phyloP scores from a whole-genome alignment of 2,888 invertebrate genomes.

The Drosophila rubida region DNA sequence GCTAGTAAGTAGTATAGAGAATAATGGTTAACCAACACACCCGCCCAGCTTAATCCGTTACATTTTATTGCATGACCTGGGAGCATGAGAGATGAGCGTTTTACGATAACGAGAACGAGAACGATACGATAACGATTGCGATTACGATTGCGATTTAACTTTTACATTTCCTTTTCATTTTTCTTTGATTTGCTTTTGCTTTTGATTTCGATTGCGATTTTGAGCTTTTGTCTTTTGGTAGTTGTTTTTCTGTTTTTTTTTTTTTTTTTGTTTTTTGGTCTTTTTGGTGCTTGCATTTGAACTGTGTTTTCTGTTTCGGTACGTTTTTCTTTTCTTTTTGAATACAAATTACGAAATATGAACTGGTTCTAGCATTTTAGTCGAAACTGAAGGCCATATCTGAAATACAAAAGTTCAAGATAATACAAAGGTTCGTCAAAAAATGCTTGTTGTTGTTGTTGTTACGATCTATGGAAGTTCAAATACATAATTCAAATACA shows the following conservation, averaged over 20 bases:
- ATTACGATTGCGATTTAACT: conserved; percentile 44
- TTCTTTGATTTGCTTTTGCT: conserved; percentile 28
- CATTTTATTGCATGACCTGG: conserved; percentile 55
- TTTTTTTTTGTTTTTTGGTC: conserved; percentile 33
- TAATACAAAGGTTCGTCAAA: conserved; percentile 58
- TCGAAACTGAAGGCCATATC: conserved; percentile 85
- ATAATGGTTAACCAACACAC: conserved; percentile 71
- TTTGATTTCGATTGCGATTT: not conserved
- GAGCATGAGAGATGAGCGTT: conserved; percentile 73
- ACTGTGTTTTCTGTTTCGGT: conserved; percentile 66
- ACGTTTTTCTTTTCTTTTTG: conserved; percentile 29
- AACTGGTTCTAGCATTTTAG: conserved; percentile 70
- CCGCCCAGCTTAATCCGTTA: conserved; percentile 73
- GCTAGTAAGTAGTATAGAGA: conserved; percentile 35
- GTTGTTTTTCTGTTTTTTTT: conserved; percentile 21
- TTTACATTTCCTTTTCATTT: conserved; percentile 22
- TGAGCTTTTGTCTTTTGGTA: not conserved
- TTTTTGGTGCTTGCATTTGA: conserved; percentile 61
- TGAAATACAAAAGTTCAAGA: conserved; percentile 83
- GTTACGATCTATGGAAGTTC: conserved; percentile 21
- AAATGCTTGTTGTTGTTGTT: conserved; percentile 17
- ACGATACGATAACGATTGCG: conserved; percentile 35
- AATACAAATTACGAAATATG: conserved; percentile 72
- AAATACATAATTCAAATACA: conserved; percentile 12
- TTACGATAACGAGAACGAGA: conserved; percentile 47